Evolutionary conservation across 2,113 vertebrate genomes (phyloP).

Genomic region (Corvus moneduloides): DNA sequence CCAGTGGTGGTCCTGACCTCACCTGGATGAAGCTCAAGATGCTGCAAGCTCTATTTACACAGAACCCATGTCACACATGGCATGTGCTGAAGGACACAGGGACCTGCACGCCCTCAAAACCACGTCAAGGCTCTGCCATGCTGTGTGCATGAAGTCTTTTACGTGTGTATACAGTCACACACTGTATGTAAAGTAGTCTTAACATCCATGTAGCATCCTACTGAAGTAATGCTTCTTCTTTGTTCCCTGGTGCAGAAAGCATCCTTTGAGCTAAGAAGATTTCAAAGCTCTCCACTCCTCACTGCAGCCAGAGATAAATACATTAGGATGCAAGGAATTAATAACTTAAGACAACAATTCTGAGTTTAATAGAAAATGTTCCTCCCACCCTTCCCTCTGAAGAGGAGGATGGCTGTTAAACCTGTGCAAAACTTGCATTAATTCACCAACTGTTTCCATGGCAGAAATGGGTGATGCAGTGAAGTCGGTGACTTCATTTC

Average conservation of each 20-base stretch:
- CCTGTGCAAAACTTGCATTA: slow-evolving; percentile 62
- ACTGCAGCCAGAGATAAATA: slow-evolving; percentile 54
- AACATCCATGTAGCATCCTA: background rate
- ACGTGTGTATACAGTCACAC: background rate
- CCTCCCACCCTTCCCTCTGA: slow-evolving; percentile 42
- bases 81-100: background rate
- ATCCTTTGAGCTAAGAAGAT: slow-evolving; percentile 16
- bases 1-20: background rate
- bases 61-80: accelerated
- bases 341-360: slow-evolving; percentile 62
- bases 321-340: slow-evolving; percentile 59
- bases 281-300: slow-evolving; percentile 42
- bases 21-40: background rate
- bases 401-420: slow-evolving; percentile 58
- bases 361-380: slow-evolving; percentile 57
- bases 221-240: background rate
- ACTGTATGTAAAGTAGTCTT: background rate
- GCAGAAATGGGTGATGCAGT: slow-evolving; percentile 50
- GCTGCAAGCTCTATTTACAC: background rate
- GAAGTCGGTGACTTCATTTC: slow-evolving; percentile 62
- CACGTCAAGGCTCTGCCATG: background rate
- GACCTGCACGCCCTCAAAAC: background rate
- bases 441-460: slow-evolving; percentile 66
- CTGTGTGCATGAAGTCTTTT: background rate
- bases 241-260: background rate